Evolutionary conservation across 2,797 vertebrate species (phyloP).

Genomic region (Epinephelus awoara): DNA sequence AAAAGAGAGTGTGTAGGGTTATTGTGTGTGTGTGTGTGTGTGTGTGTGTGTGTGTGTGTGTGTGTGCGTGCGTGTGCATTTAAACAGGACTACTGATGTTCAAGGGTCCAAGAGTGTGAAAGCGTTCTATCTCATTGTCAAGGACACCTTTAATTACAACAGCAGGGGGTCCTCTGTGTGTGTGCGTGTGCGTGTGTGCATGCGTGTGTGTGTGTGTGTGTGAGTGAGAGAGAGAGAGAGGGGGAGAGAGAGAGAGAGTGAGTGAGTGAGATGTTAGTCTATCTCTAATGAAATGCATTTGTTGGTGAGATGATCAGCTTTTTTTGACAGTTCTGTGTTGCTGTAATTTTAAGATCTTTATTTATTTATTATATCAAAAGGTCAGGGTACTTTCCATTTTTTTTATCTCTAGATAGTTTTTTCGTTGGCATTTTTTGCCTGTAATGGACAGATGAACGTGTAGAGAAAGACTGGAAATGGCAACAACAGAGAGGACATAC

Average conservation of each 20-base stretch:
- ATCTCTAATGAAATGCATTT: constrained; percentile 43
- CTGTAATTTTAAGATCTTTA: neutral
- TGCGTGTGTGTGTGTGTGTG: constrained; percentile 9
- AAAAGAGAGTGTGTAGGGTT: neutral
- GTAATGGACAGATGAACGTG: too few species aligned
- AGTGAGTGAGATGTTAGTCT: neutral
- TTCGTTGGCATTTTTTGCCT: neutral
- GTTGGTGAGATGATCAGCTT: neutral
- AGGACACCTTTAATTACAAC: constrained; percentile 88
- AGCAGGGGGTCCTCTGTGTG: constrained; percentile 62
- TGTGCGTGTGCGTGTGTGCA: constrained; percentile 38
- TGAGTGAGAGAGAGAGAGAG: neutral
- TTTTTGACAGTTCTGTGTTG: neutral
- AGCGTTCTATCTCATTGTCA: constrained; percentile 79
- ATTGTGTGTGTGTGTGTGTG: too few species aligned
- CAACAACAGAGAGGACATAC: neutral
- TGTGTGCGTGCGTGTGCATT: constrained; percentile 36
- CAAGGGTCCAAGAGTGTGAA: constrained; percentile 79
- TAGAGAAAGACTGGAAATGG: too few species aligned
- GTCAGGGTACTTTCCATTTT: neutral
- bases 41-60: neutral
- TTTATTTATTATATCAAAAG: too few species aligned
- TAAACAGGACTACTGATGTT: constrained; percentile 67
- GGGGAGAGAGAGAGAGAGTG: neutral
- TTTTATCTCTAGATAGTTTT: neutral